Percentiles rank a stretch among this genome's conserved stretches.
These are phyloP conservation scores for Xerus rutilus DNA, from an alignment of 2,797 vertebrate species.

Conservation along the genomic window DNA sequence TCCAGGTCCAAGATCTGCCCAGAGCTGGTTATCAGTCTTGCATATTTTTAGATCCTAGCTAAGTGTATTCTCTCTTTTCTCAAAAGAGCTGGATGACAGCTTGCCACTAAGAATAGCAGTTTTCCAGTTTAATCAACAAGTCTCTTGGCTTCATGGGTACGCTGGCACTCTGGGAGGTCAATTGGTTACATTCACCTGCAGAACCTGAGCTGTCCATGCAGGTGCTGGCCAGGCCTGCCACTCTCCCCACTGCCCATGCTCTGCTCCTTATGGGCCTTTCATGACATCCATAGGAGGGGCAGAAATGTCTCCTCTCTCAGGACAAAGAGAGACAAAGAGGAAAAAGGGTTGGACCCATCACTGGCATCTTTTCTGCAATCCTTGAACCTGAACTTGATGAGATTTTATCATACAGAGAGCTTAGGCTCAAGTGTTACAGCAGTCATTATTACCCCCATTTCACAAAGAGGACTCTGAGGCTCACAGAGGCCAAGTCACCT, in stretches of 20 bases:
- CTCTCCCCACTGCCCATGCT: background rate
- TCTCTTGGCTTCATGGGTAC: background rate
- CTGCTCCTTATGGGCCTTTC: background rate
- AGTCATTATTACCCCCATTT: background rate
- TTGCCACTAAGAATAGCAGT: conserved; percentile 55
- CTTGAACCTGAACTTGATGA: background rate
- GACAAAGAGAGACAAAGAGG: background rate
- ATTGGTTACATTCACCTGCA: background rate
- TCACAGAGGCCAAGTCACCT: background rate
- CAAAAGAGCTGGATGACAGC: conserved; percentile 28
- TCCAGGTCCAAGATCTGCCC: background rate
- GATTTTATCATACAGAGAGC: background rate
- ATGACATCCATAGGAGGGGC: background rate
- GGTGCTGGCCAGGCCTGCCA: background rate
- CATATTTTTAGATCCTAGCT: conserved; percentile 69
- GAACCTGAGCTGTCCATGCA: background rate
- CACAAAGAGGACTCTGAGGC: background rate
- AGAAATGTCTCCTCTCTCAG: background rate
- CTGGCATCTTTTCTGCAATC: background rate
- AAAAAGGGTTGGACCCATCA: background rate
- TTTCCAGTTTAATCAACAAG: conserved; percentile 48
- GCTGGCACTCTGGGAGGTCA: background rate
- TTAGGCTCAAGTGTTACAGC: background rate
- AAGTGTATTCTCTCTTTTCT: conserved; percentile 51
- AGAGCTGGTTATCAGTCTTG: background rate